These are phyloP conservation scores for Leptogaster cylindrica DNA, from an alignment of 2,888 invertebrate genomes.

Conservation along the genomic window DNA sequence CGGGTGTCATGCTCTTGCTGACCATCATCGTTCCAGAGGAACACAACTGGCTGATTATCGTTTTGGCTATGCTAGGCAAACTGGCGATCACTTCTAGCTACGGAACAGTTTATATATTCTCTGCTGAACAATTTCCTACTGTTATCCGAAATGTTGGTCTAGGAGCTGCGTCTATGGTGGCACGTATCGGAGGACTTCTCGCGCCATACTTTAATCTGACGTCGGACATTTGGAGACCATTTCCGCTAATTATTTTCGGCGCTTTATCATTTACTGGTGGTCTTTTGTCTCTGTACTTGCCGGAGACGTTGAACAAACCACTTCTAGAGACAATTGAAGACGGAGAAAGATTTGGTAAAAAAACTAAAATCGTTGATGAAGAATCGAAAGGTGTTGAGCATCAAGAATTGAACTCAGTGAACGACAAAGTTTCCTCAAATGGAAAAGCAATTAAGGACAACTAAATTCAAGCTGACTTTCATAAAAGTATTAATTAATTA, in stretches of 20 bases:
- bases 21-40: slow-evolving; percentile 67
- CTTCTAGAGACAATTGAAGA: slow-evolving; percentile 83
- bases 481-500: slow-evolving; percentile 16
- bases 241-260: slow-evolving; percentile 78
- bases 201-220: slow-evolving; percentile 82
- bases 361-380: slow-evolving; percentile 20
- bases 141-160: slow-evolving; percentile 84
- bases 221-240: slow-evolving; percentile 66
- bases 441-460: slow-evolving; percentile 6
- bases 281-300: slow-evolving; percentile 72
- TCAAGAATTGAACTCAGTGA: slow-evolving; percentile 5
- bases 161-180: slow-evolving; percentile 85
- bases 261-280: slow-evolving; percentile 74
- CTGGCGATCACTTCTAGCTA: slow-evolving; percentile 76
- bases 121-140: slow-evolving; percentile 78
- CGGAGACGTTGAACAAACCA: slow-evolving; percentile 79
- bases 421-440: slow-evolving; percentile 5
- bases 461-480: not conserved
- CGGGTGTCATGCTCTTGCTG: slow-evolving; percentile 67
- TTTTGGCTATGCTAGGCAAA: slow-evolving; percentile 74
- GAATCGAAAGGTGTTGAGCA: not conserved
- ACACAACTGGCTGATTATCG: slow-evolving; percentile 65
- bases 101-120: slow-evolving; percentile 75
- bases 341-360: slow-evolving; percentile 71
- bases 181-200: slow-evolving; percentile 72